phyloP scores from a whole-genome alignment of 2,888 invertebrate species.

The Drosophila multiciliata region DNA sequence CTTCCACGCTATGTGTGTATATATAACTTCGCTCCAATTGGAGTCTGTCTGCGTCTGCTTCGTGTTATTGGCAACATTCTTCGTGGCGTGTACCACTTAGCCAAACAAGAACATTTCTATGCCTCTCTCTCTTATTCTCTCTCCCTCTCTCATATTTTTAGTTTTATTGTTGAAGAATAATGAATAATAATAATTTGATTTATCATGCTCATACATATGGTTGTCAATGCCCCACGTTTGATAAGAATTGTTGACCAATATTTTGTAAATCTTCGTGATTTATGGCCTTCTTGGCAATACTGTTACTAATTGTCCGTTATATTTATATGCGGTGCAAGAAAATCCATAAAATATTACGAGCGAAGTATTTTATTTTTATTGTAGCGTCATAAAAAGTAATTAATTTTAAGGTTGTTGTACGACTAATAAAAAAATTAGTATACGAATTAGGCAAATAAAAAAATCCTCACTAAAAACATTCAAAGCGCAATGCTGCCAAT shows the following conservation, averaged over 20 bases:
- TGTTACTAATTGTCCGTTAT: background rate
- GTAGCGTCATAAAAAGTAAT: background rate
- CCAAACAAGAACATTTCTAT: constrained; percentile 7
- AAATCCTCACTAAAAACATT: background rate
- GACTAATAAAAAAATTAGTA: background rate
- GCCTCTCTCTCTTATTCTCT: background rate
- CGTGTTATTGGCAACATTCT: constrained; percentile 46
- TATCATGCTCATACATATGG: constrained; percentile 14
- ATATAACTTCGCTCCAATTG: constrained; percentile 45
- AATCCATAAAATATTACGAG: background rate
- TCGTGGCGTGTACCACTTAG: constrained; percentile 41
- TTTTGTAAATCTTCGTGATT: background rate
- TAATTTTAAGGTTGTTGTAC: background rate
- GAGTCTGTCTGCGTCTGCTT: constrained; percentile 24
- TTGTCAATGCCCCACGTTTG: constrained; percentile 55
- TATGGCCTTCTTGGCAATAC: background rate
- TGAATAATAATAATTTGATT: constrained; percentile 21
- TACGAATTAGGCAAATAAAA: background rate
- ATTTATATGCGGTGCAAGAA: background rate
- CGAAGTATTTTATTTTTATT: constrained; percentile 2
- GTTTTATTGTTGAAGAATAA: constrained; percentile 19
- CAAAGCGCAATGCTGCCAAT: constrained; percentile 14
- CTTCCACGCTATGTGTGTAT: constrained; percentile 10
- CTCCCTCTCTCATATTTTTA: background rate
- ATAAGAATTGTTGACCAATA: constrained; percentile 7